A percentile compares a stretch with the other conserved stretches of the same genome.
Evolutionary conservation across 2,113 vertebrate species (phyloP).

Genomic region (Megaptera novaeangliae): DNA sequence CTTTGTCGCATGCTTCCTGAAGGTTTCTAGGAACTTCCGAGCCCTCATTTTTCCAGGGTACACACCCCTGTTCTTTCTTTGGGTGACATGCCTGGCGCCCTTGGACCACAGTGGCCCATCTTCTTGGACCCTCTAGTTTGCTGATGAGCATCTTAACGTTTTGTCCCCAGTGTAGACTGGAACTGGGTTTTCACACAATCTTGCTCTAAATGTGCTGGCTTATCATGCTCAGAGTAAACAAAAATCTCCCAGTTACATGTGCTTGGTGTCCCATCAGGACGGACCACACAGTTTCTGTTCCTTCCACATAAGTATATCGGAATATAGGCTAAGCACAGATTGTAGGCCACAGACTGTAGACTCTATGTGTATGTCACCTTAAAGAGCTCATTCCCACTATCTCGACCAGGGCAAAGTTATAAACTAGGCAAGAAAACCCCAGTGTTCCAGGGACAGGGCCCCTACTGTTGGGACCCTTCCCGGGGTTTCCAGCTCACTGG

Average conservation of each 20-base stretch:
- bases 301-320: rapidly evolving
- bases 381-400: neutral
- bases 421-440: neutral
- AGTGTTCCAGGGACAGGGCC: neutral
- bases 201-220: neutral
- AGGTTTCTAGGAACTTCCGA: neutral
- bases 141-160: neutral
- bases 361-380: neutral
- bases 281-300: neutral
- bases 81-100: neutral
- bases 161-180: neutral
- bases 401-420: neutral
- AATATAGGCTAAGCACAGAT: neutral
- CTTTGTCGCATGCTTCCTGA: neutral
- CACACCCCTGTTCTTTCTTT: neutral
- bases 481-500: neutral
- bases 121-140: neutral
- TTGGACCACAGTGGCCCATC: neutral
- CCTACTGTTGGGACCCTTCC: neutral
- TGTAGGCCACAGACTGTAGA: no score
- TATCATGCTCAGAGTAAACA: neutral
- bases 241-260: neutral
- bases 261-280: neutral
- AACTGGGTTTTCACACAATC: neutral
- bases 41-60: neutral